A percentile compares a stretch with the other conserved stretches of the same genome.
Conservation (phyloP, 2,888 invertebrate species). For the Apomyelois bistriatella region DNA sequence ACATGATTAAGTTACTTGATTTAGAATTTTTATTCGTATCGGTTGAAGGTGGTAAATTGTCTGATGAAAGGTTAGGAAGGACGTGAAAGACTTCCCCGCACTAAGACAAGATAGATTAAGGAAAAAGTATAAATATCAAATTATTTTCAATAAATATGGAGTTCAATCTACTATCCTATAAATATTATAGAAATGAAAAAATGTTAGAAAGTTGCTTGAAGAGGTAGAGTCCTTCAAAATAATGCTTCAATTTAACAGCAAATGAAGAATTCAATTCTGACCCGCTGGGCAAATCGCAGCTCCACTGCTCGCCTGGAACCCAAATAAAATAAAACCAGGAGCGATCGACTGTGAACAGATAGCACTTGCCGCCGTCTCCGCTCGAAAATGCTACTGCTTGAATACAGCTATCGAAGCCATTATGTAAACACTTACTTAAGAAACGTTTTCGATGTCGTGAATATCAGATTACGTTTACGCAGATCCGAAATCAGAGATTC, state of each 20-base stretch:
- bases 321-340: neutral
- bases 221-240: neutral
- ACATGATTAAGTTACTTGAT: too few relatives aligned
- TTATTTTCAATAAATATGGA: too few relatives aligned
- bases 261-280: neutral
- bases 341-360: neutral
- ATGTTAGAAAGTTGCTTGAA: neutral
- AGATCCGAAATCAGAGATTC: neutral
- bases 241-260: neutral
- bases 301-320: neutral
- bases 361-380: neutral
- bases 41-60: too few relatives aligned
- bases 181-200: too few relatives aligned
- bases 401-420: neutral
- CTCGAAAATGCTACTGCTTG: neutral
- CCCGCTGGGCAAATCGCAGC: neutral
- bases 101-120: too few relatives aligned
- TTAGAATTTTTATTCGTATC: too few relatives aligned
- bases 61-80: too few relatives aligned
- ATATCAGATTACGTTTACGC: constrained; percentile 1
- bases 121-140: too few relatives aligned
- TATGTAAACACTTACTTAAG: neutral
- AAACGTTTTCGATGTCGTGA: constrained; percentile 1
- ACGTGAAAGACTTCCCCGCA: too few relatives aligned
- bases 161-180: too few relatives aligned